Evolutionary conservation across 1,140 invertebrate species (phyloP), one percentile per base, ranked within the genome.

Genomic region (Holotrichia oblita): DNA sequence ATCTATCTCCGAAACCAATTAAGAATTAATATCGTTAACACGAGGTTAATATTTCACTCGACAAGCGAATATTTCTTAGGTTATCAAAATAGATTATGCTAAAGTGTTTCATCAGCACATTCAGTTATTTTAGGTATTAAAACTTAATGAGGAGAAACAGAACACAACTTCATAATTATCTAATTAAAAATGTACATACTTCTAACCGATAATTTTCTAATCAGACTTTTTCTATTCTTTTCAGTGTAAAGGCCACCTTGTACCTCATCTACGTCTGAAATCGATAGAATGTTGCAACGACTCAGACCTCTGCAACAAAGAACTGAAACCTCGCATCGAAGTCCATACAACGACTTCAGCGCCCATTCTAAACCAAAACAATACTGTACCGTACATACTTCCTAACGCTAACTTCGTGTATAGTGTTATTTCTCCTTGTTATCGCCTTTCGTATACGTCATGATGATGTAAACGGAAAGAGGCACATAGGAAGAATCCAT

Each of bases 231-330:
- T n/a, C n/a, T n/a, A n/a, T n/a, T n/a, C n/a, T 82, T 90, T 90
- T n/a, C 91, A 98, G 93, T 98, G 97, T 86, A 96, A 97, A 88
- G 95, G 94, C 20, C 90, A 94, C 78, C 88, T 94, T 69, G 93
- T 94, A 73, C 95, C 95, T 0, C 95, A 97, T 83, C 84, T 90
- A 22, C 89, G 91, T 82, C 93, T 93, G 3, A 96, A 95, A 85
- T 93, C 92, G 20, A 97, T 98, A 81, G 89, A 91, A 76, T 98
- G 97, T 87, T 98, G 97, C 88, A 91, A 94, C 82, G 88, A 91
- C 44, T 89, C 87, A 1, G 92, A 97, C 85, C 86, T 93, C 22
- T 98, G 97, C 88, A 98, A 98, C 88, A 90, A 91, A 82, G 87
- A 92, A 64, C 86, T 97, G 40, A 89, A 90, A 79, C 95, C 96